Percentiles rank a stretch among this genome's conserved stretches.
phyloP scores from a whole-genome alignment of 2,888 invertebrate genomes.

The Acrobasis consociella region DNA sequence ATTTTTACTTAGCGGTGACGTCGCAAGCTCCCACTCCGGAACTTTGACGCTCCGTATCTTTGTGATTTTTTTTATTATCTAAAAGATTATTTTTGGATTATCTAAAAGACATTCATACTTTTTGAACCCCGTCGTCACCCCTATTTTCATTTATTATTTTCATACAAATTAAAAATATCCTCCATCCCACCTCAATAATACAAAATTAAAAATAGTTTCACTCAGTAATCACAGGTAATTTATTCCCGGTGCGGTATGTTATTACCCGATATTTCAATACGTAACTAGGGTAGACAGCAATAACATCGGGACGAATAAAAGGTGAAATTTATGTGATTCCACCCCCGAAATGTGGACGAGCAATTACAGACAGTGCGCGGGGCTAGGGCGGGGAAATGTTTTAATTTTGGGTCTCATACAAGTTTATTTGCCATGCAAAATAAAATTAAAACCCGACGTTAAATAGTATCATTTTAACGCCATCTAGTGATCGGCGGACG shows the following conservation, averaged over 20 bases:
- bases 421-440: no score
- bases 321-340: slow-evolving; percentile 75
- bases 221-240: slow-evolving; percentile 15
- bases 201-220: slow-evolving; percentile 13
- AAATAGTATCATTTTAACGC: no score
- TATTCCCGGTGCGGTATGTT: slow-evolving; percentile 11
- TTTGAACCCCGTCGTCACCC: no score
- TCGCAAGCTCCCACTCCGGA: no score
- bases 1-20: no score
- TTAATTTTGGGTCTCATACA: neutral
- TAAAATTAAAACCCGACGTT: no score
- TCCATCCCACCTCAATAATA: neutral
- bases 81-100: no score
- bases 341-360: slow-evolving; percentile 68
- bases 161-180: neutral
- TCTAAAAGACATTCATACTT: no score
- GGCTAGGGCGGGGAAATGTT: slow-evolving; percentile 38
- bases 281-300: slow-evolving; percentile 38
- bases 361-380: slow-evolving; percentile 60
- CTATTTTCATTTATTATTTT: neutral
- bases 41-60: no score
- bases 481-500: no score
- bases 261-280: slow-evolving; percentile 25
- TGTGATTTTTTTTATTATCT: no score
- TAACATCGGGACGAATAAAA: slow-evolving; percentile 75